Evolutionary conservation across 2,797 vertebrate species (phyloP).

Genomic region (Epinephelus awoara): DNA sequence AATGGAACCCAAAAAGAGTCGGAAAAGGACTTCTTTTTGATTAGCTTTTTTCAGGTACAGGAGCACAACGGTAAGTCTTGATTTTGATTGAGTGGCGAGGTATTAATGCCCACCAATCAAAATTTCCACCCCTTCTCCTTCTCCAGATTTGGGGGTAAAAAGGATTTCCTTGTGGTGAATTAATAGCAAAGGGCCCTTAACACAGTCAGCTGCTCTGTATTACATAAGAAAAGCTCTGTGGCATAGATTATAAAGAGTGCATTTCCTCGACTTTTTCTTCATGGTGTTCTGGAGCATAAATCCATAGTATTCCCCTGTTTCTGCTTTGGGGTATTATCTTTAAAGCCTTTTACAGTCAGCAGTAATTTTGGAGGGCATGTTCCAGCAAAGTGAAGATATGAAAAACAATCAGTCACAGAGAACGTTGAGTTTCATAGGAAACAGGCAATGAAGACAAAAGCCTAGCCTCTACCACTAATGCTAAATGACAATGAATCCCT

Average conservation of each 20-base stretch:
- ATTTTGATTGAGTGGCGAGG: slow-evolving; percentile 84
- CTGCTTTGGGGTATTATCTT: slow-evolving; percentile 71
- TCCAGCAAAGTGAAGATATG: slow-evolving; percentile 73
- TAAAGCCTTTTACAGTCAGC: slow-evolving; percentile 67
- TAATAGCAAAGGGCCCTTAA: slow-evolving; percentile 43
- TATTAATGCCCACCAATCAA: slow-evolving; percentile 80
- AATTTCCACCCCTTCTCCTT: slow-evolving; percentile 65
- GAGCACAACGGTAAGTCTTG: slow-evolving; percentile 86
- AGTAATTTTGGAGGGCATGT: slow-evolving; percentile 68
- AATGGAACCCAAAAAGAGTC: slow-evolving; percentile 63
- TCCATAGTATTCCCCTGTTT: slow-evolving; percentile 69
- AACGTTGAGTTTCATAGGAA: slow-evolving; percentile 68
- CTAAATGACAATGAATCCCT: slow-evolving; percentile 80
- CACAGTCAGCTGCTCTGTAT: slow-evolving; percentile 51
- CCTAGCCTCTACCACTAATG: slow-evolving; percentile 68
- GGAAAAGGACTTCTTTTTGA: slow-evolving; percentile 65
- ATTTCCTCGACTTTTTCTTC: slow-evolving; percentile 54
- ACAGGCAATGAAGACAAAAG: slow-evolving; percentile 76
- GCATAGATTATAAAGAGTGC: slow-evolving; percentile 62
- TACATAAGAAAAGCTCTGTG: slow-evolving; percentile 32
- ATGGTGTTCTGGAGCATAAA: slow-evolving; percentile 69
- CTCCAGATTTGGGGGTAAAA: slow-evolving; percentile 52
- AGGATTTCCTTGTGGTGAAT: slow-evolving; percentile 57
- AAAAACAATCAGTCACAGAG: slow-evolving; percentile 70
- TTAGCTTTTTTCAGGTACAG: slow-evolving; percentile 77